A percentile compares a stretch with the other conserved stretches of the same genome.
Conservation (phyloP, 2,797 vertebrate genomes). For the Protosalanx chinensis region DNA sequence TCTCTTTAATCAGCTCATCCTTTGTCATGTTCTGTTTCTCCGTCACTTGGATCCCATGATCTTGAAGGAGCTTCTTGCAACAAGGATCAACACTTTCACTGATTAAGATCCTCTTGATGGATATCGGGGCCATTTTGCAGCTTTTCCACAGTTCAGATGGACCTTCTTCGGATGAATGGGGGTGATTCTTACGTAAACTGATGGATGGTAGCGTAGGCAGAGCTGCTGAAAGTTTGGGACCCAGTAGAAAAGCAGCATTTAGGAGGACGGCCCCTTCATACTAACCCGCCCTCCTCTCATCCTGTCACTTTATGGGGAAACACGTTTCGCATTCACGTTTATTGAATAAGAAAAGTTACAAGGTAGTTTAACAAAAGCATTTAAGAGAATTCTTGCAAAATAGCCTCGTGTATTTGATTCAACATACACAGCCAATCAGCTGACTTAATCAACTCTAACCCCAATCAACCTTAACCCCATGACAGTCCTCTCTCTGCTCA, state of each 20-base stretch:
- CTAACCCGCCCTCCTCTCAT: constrained; percentile 40
- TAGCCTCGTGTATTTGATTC: constrained; percentile 26
- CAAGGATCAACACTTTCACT: constrained; percentile 90
- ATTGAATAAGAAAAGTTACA: too few species aligned
- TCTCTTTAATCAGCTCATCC: constrained; percentile 83
- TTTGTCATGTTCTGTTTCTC: constrained; percentile 82
- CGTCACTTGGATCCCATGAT: constrained; percentile 83
- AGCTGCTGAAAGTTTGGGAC: constrained; percentile 11
- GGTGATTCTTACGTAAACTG: constrained; percentile 18
- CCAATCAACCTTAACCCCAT: constrained; percentile 53
- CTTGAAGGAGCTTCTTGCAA: constrained; percentile 82
- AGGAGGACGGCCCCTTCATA: constrained; percentile 34
- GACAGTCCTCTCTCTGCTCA: constrained; percentile 22
- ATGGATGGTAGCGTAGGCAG: constrained; percentile 20
- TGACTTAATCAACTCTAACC: constrained; percentile 46
- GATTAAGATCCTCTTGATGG: constrained; percentile 80
- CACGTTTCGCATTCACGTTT: too few species aligned
- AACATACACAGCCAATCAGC: constrained; percentile 38
- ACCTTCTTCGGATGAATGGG: constrained; percentile 5
- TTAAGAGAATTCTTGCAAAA: background rate
- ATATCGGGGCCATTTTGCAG: constrained; percentile 76
- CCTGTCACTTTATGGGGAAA: background rate
- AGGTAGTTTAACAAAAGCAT: too few species aligned
- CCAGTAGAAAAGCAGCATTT: constrained; percentile 33
- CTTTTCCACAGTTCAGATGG: constrained; percentile 3